phyloP scores from a whole-genome alignment of 2,113 vertebrate genomes.

The Leucopsar rothschildi region DNA sequence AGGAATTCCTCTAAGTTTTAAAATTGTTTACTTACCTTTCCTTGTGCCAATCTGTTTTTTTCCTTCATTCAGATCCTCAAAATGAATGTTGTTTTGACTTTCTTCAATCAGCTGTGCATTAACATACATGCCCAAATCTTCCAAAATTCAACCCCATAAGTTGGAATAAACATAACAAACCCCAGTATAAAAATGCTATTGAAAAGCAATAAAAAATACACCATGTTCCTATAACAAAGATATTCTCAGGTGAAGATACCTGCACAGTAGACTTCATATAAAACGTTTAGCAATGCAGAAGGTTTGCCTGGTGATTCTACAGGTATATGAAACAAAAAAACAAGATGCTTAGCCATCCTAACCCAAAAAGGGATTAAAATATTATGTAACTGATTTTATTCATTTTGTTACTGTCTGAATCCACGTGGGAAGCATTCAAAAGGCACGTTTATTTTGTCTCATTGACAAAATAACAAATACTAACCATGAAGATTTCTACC shows the following conservation, averaged over 20 bases:
- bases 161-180: neutral
- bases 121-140: neutral
- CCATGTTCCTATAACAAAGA: neutral
- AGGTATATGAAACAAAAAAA: neutral
- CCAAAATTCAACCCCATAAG: neutral
- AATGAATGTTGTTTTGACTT: neutral
- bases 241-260: neutral
- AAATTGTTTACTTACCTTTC: neutral
- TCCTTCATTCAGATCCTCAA: neutral
- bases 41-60: neutral
- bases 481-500: neutral
- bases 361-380: neutral
- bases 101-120: neutral
- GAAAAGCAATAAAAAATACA: neutral
- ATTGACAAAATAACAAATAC: neutral
- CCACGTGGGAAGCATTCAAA: neutral
- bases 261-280: neutral
- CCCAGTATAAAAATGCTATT: neutral
- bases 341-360: neutral
- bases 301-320: neutral
- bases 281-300: neutral
- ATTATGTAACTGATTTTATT: neutral
- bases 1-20: neutral
- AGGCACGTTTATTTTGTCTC: neutral
- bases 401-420: neutral